Conservation (phyloP, 2,113 vertebrate genomes). For the Microcebus murinus region DNA sequence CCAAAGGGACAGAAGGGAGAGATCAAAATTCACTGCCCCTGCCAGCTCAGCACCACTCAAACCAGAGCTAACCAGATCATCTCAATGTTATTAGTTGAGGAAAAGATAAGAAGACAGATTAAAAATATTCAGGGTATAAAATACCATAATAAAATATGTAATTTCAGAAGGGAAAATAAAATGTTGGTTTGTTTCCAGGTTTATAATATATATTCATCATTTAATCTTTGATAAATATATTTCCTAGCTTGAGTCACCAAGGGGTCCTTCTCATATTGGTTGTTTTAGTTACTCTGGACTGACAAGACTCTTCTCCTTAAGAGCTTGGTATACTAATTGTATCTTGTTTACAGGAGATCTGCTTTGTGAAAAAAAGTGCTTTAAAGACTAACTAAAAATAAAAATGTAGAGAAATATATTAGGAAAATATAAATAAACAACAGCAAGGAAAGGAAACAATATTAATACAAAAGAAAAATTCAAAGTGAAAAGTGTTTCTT, state of each 20-base stretch:
- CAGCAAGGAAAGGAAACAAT: neutral
- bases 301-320: neutral
- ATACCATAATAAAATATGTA: neutral
- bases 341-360: neutral
- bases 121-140: neutral
- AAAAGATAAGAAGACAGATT: neutral
- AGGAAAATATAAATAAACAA: neutral
- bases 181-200: neutral
- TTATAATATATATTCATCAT: neutral
- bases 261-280: neutral
- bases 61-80: neutral
- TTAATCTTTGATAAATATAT: slow-evolving; percentile 24
- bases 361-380: neutral
- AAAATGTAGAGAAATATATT: neutral
- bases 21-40: neutral
- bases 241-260: neutral
- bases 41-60: neutral
- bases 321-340: neutral
- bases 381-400: neutral
- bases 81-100: neutral
- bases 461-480: neutral
- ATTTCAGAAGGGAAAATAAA: neutral
- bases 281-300: neutral
- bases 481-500: neutral
- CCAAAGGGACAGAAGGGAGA: neutral